Percentiles rank a stretch among this genome's conserved stretches.
These are phyloP conservation scores for Chelon auratus DNA, from an alignment of 2,797 vertebrate species.

Conservation along the genomic window DNA sequence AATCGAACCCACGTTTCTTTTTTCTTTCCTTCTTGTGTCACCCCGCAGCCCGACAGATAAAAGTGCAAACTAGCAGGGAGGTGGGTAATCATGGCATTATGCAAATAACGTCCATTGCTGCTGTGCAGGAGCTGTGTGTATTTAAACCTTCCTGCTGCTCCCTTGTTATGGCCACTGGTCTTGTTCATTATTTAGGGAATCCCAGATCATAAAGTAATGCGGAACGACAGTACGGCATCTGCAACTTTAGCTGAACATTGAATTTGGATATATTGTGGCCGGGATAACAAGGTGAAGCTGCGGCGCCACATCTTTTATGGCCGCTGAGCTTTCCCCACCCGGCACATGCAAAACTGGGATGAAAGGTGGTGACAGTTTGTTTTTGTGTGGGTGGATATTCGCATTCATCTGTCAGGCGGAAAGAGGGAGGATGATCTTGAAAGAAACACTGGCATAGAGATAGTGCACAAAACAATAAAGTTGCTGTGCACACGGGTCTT, in stretches of 20 bases:
- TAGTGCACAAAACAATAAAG: slow-evolving; percentile 60
- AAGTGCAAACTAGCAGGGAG: slow-evolving; percentile 49
- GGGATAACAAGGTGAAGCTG: slow-evolving; percentile 48
- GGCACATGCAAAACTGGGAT: slow-evolving; percentile 50
- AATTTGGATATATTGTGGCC: slow-evolving; percentile 9
- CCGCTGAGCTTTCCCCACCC: slow-evolving; percentile 23
- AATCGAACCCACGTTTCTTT: slow-evolving; percentile 7
- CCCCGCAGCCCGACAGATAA: slow-evolving; percentile 49
- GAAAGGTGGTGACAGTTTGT: slow-evolving; percentile 54
- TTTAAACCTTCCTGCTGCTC: slow-evolving; percentile 72
- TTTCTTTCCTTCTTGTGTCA: slow-evolving; percentile 33
- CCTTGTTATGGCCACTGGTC: slow-evolving; percentile 19
- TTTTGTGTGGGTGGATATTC: slow-evolving; percentile 46
- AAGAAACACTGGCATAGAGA: slow-evolving; percentile 63
- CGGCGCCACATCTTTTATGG: slow-evolving; percentile 53
- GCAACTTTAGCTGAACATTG: slow-evolving; percentile 30
- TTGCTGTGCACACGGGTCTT: slow-evolving; percentile 46
- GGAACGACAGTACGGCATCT: slow-evolving; percentile 14
- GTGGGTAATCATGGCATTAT: slow-evolving; percentile 68
- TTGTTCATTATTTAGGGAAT: slow-evolving; percentile 61
- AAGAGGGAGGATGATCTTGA: slow-evolving; percentile 49
- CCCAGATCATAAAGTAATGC: slow-evolving; percentile 40
- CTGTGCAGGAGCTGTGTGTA: slow-evolving; percentile 42
- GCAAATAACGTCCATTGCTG: slow-evolving; percentile 65
- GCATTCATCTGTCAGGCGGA: slow-evolving; percentile 35